A percentile compares a stretch with the other conserved stretches of the same genome.
These are phyloP conservation scores for Rhodeus uyekii DNA, from an alignment of 2,797 vertebrate genomes.

Conservation along the genomic window DNA sequence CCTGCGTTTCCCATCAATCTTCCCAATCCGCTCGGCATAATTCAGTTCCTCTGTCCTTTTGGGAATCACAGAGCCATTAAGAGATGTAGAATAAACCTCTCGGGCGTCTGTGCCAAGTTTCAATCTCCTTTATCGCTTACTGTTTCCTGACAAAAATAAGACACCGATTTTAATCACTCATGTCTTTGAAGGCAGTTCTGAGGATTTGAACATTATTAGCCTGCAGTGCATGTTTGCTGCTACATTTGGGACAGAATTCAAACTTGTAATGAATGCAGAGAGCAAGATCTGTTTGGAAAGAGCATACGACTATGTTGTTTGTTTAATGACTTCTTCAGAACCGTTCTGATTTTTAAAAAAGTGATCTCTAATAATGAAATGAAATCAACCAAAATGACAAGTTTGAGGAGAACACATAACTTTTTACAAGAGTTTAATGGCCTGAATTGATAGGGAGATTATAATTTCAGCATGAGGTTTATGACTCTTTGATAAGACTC, in stretches of 20 bases:
- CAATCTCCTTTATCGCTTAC: conserved; percentile 22
- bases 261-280: conserved; percentile 48
- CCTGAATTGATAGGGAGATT: background rate
- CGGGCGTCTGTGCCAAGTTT: conserved; percentile 30
- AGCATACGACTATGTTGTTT: conserved; percentile 36
- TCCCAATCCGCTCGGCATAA: conserved; percentile 57
- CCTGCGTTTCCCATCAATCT: conserved; percentile 67
- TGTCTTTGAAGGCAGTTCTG: conserved; percentile 26
- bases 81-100: conserved; percentile 41
- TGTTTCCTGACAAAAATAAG: conserved; percentile 43
- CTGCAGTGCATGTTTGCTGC: conserved; percentile 18
- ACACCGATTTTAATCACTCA: conserved; percentile 21
- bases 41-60: conserved; percentile 39
- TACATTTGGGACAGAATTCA: conserved; percentile 41
- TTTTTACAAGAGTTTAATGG: conserved; percentile 6
- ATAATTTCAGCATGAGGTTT: background rate
- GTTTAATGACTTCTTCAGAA: conserved; percentile 21
- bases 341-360: conserved; percentile 29
- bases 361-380: conserved; percentile 31
- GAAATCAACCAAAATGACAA: conserved; percentile 22
- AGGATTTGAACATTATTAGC: conserved; percentile 27
- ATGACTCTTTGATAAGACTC: background rate
- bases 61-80: conserved; percentile 52
- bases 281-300: background rate
- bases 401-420: background rate